Conservation (phyloP, 1,140 invertebrate genomes). For the Magallana angulata region DNA sequence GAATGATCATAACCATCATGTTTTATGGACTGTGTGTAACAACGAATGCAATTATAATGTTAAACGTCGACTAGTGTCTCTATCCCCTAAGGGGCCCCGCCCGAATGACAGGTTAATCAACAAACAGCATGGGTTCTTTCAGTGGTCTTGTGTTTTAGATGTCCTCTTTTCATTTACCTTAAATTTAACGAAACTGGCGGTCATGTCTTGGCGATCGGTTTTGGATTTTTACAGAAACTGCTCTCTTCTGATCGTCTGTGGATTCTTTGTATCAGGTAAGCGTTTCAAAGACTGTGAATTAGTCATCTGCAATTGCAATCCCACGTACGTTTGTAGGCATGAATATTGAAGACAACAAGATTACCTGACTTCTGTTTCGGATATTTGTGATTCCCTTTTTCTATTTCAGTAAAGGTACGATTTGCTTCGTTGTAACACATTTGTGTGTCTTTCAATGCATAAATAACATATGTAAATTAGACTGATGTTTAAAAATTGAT, state of each 20-base stretch:
- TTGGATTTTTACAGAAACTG: neutral
- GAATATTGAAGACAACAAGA: neutral
- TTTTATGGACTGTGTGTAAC: neutral
- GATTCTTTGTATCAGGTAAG: slow-evolving; percentile 11
- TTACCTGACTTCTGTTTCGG: too few relatives aligned
- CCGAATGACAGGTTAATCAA: slow-evolving; percentile 22
- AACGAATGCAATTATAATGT: neutral
- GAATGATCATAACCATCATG: neutral
- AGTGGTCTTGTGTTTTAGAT: slow-evolving; percentile 18
- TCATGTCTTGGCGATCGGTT: slow-evolving; percentile 7
- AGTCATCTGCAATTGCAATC: slow-evolving; percentile 3
- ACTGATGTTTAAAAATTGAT: neutral
- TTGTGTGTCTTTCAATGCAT: too few relatives aligned
- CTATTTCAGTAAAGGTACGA: too few relatives aligned
- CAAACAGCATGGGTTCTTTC: neutral
- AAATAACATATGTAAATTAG: too few relatives aligned
- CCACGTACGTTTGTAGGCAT: neutral
- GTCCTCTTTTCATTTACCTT: neutral
- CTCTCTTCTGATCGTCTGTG: neutral
- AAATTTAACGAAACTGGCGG: neutral
- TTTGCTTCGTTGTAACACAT: too few relatives aligned
- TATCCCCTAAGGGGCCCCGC: slow-evolving; percentile 16
- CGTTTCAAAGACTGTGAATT: neutral
- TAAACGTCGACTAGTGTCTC: neutral
- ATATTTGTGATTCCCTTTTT: too few relatives aligned